Evolutionary conservation across 2,888 invertebrate genomes (phyloP), one percentile per base, ranked within the genome.

Genomic region (Balanococcus diminutus): DNA sequence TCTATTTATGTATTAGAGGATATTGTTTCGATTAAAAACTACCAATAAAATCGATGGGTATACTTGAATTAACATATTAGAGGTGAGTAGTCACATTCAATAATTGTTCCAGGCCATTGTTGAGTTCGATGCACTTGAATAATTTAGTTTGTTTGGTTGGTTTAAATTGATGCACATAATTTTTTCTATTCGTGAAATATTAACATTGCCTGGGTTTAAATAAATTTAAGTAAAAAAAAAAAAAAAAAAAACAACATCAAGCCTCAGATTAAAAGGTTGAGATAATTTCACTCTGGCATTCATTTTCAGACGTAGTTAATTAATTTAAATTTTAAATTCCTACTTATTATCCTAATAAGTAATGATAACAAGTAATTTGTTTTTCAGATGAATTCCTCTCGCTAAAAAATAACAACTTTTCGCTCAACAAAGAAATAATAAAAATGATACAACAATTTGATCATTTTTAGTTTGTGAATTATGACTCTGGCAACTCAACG

Each of bases 41-140:
- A 36, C 36, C 36, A 36, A 36, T n/a, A 36, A 36, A 56, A 56
- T 16, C 16, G 28, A 28, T 81, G 81, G 11, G 16, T 28, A n/a
- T 25, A 46, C 81, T 39, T 39, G 39, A 19, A 25, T 81, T 22
- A 67, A 28, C 6, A 28, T 67, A 28, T 67, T 16, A n/a, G 28
- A 67, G 67, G 46, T 25, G 14, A 81, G 16, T 16, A n/a, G n/a
- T 46, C 81, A 9, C 19, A 39, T 42, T 81, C 46, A 36, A n/a
- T n/a, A n/a, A 81, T 6, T 42, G 39, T 46, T 36, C 81, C 67
- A 67, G 25, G 67, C 28, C 67, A 67, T 67, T 67, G 28, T 67
- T 25, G 28, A 67, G 67, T 67, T 67, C 67, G 67, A 67, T 67
- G 67, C 67, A 67, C 67, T 67, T 28, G 67, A 28, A 67, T 67